A percentile compares a stretch with the other conserved stretches of the same genome.
These are phyloP conservation scores for Euzetes globulus DNA, from an alignment of 2,888 invertebrate species.

Conservation along the genomic window DNA sequence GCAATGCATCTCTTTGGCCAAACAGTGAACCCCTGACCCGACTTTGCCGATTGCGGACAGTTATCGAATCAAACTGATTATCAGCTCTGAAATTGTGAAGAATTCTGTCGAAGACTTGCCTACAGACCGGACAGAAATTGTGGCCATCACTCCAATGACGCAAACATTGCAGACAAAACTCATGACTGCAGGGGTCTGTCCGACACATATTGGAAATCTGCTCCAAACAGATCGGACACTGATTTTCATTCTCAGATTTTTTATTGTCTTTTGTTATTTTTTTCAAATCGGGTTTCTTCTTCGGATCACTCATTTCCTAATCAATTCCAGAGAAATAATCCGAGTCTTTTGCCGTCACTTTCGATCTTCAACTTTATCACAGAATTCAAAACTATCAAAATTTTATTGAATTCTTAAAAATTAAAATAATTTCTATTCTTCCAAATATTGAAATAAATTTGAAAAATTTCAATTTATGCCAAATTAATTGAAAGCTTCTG, in stretches of 20 bases:
- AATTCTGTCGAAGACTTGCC: neutral
- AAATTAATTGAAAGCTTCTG: too few species aligned
- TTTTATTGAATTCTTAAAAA: too few species aligned
- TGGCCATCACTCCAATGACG: neutral
- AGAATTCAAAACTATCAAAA: too few species aligned
- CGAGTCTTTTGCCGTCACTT: too few species aligned
- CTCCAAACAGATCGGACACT: constrained; percentile 1
- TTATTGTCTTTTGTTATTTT: too few species aligned
- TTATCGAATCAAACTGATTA: neutral
- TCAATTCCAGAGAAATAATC: too few species aligned
- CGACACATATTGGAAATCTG: neutral
- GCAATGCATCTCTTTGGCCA: neutral
- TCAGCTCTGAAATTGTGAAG: neutral
- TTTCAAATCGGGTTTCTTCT: too few species aligned
- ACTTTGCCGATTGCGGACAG: neutral
- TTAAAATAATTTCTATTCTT: too few species aligned
- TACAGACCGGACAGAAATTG: neutral
- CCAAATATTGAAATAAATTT: too few species aligned
- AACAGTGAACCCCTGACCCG: neutral
- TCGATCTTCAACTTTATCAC: too few species aligned
- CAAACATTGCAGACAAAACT: neutral
- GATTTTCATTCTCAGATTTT: neutral
- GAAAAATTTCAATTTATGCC: too few species aligned
- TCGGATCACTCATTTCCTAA: too few species aligned
- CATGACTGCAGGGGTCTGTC: neutral